Conservation (phyloP, 2,797 vertebrate genomes). For the Rhabdophis nuchalis region DNA sequence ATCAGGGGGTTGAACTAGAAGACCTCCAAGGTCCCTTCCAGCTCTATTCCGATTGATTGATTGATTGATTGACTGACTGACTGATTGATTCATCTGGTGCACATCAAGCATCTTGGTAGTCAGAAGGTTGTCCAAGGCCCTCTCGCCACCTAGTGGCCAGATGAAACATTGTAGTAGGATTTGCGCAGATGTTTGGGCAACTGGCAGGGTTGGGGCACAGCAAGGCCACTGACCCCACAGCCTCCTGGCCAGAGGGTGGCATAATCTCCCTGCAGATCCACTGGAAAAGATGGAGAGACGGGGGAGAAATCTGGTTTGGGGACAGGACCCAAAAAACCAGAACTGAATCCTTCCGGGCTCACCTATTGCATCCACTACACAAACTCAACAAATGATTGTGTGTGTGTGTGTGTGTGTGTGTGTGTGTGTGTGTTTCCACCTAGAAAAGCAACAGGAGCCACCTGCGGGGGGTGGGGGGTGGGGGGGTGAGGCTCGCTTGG, state of each 20-base stretch:
- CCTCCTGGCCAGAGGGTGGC: not conserved
- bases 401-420: not conserved
- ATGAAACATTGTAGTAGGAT: not conserved
- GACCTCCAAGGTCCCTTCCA: not conserved
- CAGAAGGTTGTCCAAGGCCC: not conserved
- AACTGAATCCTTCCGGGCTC: rapidly evolving
- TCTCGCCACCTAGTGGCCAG: not conserved
- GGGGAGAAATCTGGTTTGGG: not conserved
- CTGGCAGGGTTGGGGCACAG: not conserved
- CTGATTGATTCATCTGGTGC: too few relatives aligned
- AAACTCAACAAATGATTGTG: not conserved
- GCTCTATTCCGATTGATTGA: not conserved
- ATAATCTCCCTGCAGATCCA: not conserved
- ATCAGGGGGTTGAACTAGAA: not conserved
- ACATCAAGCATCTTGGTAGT: not conserved
- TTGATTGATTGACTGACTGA: too few relatives aligned
- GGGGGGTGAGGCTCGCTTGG: not conserved
- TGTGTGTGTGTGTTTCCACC: too few relatives aligned
- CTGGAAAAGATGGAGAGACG: not conserved
- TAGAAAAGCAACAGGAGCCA: not conserved
- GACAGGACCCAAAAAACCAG: not conserved
- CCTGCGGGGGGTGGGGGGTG: too few relatives aligned
- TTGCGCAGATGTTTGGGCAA: not conserved
- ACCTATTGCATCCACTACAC: not conserved
- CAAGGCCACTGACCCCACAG: not conserved